Evolutionary conservation across 2,797 vertebrate genomes (phyloP), one percentile per base, ranked within the genome.

Genomic region (Molossus alvarezi): DNA sequence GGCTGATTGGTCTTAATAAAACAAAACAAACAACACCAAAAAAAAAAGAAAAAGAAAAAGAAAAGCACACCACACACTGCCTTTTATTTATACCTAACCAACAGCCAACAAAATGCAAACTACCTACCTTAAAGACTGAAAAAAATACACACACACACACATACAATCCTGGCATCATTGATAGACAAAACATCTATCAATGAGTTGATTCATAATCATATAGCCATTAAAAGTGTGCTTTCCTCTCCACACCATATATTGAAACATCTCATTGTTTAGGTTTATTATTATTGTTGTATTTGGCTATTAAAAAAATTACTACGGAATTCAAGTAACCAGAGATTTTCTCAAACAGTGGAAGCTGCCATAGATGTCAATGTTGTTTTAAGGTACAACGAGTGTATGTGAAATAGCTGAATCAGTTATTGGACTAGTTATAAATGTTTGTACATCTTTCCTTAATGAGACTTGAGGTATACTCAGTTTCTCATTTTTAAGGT

Each of bases 311-410:
- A 41, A 94, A 90, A 71, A 53, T 84, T 37, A 62, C 37, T 29
- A 80, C 91, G 17, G 57, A 94, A 85, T 86, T 94, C 20, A 53
- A 83, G 55, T 55, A 93, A 88, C 45, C 25, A 88, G 60, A 71
- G 29, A 55, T 53, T 90, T 7, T 91, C 77, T 69, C 81, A 91
- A 79, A 57, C 25, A 77, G 57, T 79, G 29, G 23, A 91, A 91
- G 14, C 15, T 80, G 29, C 27, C 48, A 75, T 53, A 72, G 72
- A 11, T 88, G 65, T 45, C 51, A 93, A 29, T 33, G 29, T 83
- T 75, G 77, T 62, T 80, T 73, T 93, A 79, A 80, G 85, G 18
- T 81, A 71, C 3, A 71, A 2, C 37, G 20, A 69, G 4, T 76
- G n/a, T 3, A 90, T 83, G 82, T 25, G 45, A 33, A 51, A 53